phyloP scores from a whole-genome alignment of 2,888 invertebrate genomes.

The Volucella inflata region DNA sequence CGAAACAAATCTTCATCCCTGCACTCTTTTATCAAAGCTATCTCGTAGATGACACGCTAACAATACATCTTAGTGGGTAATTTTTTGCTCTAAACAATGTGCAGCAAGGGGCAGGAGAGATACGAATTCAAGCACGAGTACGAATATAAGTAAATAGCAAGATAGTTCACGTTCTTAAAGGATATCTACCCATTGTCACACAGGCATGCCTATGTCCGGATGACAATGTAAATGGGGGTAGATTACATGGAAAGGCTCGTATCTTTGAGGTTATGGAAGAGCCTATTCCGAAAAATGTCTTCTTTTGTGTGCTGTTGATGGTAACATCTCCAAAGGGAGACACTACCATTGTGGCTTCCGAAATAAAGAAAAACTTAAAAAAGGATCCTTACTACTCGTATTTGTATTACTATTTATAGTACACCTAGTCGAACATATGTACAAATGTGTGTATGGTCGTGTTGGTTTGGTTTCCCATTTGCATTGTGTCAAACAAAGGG shows the following conservation, averaged over 20 bases:
- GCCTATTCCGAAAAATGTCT: slow-evolving; percentile 44
- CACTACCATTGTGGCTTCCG: slow-evolving; percentile 15
- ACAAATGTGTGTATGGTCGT: not conserved
- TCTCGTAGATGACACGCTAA: slow-evolving; percentile 27
- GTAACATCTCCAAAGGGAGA: slow-evolving; percentile 11
- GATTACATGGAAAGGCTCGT: slow-evolving; percentile 38
- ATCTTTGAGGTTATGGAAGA: slow-evolving; percentile 49
- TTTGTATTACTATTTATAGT: slow-evolving; percentile 23
- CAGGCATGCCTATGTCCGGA: slow-evolving; percentile 13
- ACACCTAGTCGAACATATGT: no score
- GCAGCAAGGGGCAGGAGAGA: not conserved
- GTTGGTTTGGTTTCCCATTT: slow-evolving; percentile 59
- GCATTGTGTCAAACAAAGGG: slow-evolving; percentile 51
- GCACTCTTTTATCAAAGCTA: slow-evolving; percentile 36
- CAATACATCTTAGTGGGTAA: slow-evolving; percentile 49
- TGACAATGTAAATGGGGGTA: slow-evolving; percentile 40
- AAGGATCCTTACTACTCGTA: slow-evolving; percentile 18
- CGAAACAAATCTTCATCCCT: slow-evolving; percentile 56
- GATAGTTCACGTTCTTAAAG: slow-evolving; percentile 54
- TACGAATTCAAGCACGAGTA: no score
- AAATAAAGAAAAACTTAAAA: slow-evolving; percentile 27
- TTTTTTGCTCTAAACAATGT: slow-evolving; percentile 49
- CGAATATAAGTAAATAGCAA: slow-evolving; percentile 52
- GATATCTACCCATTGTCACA: slow-evolving; percentile 21
- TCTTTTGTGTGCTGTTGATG: slow-evolving; percentile 34